Conservation (phyloP, 2,888 invertebrate species). For the Acrobasis repandana region DNA sequence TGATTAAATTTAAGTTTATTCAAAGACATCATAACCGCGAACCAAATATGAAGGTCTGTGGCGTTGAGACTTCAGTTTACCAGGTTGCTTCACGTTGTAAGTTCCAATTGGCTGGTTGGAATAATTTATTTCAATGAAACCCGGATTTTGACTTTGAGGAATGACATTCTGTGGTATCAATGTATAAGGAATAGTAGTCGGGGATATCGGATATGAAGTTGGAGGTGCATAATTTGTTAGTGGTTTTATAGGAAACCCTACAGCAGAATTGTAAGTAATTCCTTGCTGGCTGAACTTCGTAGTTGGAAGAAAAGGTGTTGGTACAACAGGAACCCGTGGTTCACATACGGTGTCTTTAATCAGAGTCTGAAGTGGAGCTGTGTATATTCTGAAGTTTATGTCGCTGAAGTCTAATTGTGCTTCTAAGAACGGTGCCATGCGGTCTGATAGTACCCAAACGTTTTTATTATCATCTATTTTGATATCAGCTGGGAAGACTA, state of each 20-base stretch:
- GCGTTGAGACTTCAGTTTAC: neutral
- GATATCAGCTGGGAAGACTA: slow-evolving; percentile 91
- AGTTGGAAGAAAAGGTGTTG: slow-evolving; percentile 3
- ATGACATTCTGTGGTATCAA: neutral
- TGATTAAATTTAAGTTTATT: neutral
- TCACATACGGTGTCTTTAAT: slow-evolving; percentile 90
- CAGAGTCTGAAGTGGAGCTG: slow-evolving; percentile 85
- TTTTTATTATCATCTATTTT: slow-evolving; percentile 88
- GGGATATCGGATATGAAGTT: neutral
- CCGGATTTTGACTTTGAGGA: neutral
- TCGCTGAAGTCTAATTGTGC: slow-evolving; percentile 88
- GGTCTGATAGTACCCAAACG: slow-evolving; percentile 91
- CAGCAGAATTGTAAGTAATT: neutral
- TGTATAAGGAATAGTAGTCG: neutral
- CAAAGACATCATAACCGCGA: slow-evolving; percentile 4
- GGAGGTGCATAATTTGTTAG: neutral
- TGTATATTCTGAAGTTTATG: slow-evolving; percentile 89
- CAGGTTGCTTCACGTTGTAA: neutral
- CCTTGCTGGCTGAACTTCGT: neutral
- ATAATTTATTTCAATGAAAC: slow-evolving; percentile 9
- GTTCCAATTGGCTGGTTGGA: neutral
- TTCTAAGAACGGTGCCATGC: slow-evolving; percentile 90
- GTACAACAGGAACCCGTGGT: slow-evolving; percentile 37
- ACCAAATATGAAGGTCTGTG: slow-evolving; percentile 2
- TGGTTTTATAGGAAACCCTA: slow-evolving; percentile 2